These are phyloP conservation scores for Panurus biarmicus DNA, from an alignment of 2,113 vertebrate genomes.

Conservation along the genomic window DNA sequence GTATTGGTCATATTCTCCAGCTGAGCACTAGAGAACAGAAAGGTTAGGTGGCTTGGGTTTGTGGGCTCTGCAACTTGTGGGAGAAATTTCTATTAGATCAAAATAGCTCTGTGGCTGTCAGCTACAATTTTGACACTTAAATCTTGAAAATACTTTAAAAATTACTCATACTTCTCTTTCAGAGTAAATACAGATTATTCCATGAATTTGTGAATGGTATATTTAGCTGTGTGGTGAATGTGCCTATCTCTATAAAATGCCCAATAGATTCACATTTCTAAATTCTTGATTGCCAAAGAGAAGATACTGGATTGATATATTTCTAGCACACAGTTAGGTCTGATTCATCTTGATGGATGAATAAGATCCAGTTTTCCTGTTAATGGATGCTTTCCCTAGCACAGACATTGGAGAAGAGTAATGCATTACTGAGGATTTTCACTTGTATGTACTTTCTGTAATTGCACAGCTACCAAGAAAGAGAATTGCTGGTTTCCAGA, in stretches of 20 bases:
- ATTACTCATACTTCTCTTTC: neutral
- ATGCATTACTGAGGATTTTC: neutral
- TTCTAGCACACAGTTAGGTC: neutral
- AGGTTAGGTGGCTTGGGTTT: neutral
- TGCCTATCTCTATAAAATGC: neutral
- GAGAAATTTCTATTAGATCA: neutral
- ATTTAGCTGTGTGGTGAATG: neutral
- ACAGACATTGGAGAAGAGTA: neutral
- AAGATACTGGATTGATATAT: neutral
- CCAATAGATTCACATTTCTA: neutral
- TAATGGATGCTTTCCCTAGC: neutral
- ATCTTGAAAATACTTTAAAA: neutral
- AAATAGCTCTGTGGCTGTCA: neutral
- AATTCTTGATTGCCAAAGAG: neutral
- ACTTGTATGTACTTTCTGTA: neutral
- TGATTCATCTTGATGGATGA: neutral
- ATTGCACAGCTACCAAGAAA: neutral
- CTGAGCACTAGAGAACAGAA: neutral
- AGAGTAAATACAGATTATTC: neutral
- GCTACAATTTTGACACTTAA: neutral
- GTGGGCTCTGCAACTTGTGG: neutral
- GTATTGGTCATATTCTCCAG: neutral
- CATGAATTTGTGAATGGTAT: neutral
- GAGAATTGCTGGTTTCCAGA: neutral
- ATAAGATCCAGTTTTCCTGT: neutral